phyloP scores from a whole-genome alignment of 2,113 vertebrate genomes.

The Lycaon pictus region DNA sequence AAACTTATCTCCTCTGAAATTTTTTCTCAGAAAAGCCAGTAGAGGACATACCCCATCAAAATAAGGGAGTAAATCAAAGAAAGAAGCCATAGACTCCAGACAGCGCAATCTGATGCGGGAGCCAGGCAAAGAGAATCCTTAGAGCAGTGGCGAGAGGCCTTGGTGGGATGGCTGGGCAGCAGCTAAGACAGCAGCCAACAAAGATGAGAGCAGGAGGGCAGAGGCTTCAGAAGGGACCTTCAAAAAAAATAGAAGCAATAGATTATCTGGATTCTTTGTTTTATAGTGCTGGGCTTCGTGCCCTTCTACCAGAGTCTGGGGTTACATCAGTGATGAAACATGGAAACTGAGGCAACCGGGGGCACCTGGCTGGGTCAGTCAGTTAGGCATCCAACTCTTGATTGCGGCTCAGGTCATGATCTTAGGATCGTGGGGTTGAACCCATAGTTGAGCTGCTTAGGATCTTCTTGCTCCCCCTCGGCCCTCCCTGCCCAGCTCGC shows the following conservation, averaged over 20 bases:
- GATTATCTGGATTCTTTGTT: neutral
- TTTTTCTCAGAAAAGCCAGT: neutral
- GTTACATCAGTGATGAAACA: neutral
- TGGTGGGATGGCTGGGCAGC: neutral
- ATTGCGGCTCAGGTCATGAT: neutral
- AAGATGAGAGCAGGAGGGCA: neutral
- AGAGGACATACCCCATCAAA: neutral
- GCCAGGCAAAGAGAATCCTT: neutral
- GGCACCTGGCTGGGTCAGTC: neutral
- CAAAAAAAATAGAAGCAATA: neutral
- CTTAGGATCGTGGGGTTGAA: neutral
- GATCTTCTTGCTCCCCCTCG: neutral
- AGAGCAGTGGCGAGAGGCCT: neutral
- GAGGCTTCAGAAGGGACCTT: neutral
- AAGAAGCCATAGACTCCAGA: neutral
- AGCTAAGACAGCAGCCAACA: neutral
- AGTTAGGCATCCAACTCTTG: neutral
- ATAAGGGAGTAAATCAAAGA: slow-evolving; percentile 10
- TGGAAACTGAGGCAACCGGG: neutral
- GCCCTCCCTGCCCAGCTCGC: no score
- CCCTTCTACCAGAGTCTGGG: neutral
- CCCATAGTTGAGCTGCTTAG: neutral
- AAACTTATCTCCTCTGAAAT: neutral
- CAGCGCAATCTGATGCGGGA: neutral
- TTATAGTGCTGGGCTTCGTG: neutral